phyloP scores from a whole-genome alignment of 2,113 vertebrate species.

The Hydropotes inermis region DNA sequence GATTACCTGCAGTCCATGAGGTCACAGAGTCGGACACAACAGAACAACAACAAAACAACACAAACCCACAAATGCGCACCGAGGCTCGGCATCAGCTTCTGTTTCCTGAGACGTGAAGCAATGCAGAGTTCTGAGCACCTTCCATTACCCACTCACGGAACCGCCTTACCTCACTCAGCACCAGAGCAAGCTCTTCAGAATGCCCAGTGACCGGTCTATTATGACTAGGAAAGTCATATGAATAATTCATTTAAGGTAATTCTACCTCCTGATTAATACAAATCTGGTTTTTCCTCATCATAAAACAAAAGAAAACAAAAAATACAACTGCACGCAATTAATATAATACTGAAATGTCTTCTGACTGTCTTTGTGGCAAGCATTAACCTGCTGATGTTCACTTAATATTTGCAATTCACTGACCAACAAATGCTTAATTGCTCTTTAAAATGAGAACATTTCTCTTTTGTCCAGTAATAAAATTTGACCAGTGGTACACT shows the following conservation, averaged over 20 bases:
- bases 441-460: constrained; percentile 21
- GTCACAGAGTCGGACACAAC: background rate
- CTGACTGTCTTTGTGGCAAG: background rate
- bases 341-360: background rate
- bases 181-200: background rate
- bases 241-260: background rate
- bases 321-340: background rate
- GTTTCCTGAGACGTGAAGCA: background rate
- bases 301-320: background rate
- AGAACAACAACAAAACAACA: background rate
- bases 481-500: background rate
- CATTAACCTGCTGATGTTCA: background rate
- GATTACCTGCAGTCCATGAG: background rate
- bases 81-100: background rate
- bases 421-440: background rate
- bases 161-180: background rate
- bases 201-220: background rate
- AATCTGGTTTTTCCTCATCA: background rate
- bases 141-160: background rate
- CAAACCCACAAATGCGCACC: background rate
- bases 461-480: background rate
- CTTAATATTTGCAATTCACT: constrained; percentile 1
- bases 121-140: background rate
- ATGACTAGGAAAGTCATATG: background rate
- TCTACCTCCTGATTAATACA: background rate